These are phyloP conservation scores for Adelognathus sp. DNA, from an alignment of 2,888 invertebrate species.

Conservation along the genomic window DNA sequence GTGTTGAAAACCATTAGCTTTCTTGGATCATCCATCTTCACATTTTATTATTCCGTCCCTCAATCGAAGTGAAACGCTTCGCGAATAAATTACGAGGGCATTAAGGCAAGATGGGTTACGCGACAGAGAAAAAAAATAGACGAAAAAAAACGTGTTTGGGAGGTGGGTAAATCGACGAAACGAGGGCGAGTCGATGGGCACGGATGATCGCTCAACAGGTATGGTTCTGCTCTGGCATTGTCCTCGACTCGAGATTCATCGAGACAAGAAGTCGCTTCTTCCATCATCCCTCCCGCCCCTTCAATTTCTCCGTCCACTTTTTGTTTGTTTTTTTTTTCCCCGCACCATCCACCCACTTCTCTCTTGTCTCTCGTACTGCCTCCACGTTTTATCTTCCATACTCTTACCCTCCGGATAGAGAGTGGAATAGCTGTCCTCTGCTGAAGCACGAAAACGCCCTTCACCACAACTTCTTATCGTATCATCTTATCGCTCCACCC, in stretches of 20 bases:
- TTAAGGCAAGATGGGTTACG: constrained; percentile 52
- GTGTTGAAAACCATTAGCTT: too few relatives aligned
- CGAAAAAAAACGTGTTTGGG: not conserved
- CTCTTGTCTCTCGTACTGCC: not conserved
- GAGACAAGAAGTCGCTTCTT: constrained; percentile 38
- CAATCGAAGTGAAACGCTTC: constrained; percentile 33
- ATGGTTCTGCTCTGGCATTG: constrained; percentile 53
- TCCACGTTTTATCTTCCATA: not conserved
- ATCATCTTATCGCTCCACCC: constrained; percentile 5
- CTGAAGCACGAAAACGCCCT: not conserved
- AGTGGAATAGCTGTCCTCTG: not conserved
- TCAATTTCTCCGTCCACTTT: constrained; percentile 2
- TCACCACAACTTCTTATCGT: constrained; percentile 8
- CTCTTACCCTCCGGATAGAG: not conserved
- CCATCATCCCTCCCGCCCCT: not conserved
- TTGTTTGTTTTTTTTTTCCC: not conserved
- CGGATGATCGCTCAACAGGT: constrained; percentile 54
- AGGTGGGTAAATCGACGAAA: constrained; percentile 35
- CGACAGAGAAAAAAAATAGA: constrained; percentile 4
- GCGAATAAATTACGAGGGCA: constrained; percentile 43
- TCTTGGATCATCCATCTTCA: too few relatives aligned
- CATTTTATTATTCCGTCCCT: too few relatives aligned
- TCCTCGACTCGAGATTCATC: constrained; percentile 51
- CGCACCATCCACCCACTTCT: not conserved
- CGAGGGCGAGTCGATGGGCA: constrained; percentile 48